Base-by-base conservation (phyloP, 2,888 invertebrate species). In the Pollenia labialis region DNA sequence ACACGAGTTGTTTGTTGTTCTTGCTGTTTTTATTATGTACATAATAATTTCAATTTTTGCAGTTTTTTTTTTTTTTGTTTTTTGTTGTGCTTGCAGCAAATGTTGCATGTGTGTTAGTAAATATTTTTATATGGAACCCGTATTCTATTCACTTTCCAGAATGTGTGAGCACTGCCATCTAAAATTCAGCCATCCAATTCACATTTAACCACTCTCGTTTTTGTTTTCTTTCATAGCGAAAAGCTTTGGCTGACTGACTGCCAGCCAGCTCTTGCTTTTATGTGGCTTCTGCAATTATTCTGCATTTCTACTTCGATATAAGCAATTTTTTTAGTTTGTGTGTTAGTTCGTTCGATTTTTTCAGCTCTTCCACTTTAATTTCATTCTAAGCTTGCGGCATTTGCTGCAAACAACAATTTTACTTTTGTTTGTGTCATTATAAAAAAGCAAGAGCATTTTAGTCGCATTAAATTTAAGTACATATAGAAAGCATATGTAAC, bases 121-220 rank as follows among this genome's bases (percentile, higher is more conserved):
- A 40, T 79, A 68, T 50, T 64, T 64, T 56, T 77, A 72, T 60
- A 84, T 74, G 58, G 81, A 84, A 81, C 81, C 84, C 87, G 77
- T 87, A 84, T 84, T 87, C 81, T 81, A 72, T 74, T 16, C 60
- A 64, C 48, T 12, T 64, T 56, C 77, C 77, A 60, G 66, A 69
- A 69, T 75, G n/a, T 66, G 42, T 72, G 23, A 23, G 50, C 23
- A 69, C 0, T 52, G 23, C 42, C 69, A 75, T 18, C 16, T 66
- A 11, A 64, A 58, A 56, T 58, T 58, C 66, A 72, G 32, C 72
- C 77, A 75, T 56, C 71, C 69, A 86, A 60, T 83, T 83, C 66
- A 32, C 32, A 74, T 83, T 81, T 81, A 81, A 87, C 81, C 87
- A 87, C 87, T 87, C 87, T 87, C 87, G 81, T 87, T 87, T 87